Base-by-base conservation (phyloP, 2,797 vertebrate species). In the Coendou prehensilis region DNA sequence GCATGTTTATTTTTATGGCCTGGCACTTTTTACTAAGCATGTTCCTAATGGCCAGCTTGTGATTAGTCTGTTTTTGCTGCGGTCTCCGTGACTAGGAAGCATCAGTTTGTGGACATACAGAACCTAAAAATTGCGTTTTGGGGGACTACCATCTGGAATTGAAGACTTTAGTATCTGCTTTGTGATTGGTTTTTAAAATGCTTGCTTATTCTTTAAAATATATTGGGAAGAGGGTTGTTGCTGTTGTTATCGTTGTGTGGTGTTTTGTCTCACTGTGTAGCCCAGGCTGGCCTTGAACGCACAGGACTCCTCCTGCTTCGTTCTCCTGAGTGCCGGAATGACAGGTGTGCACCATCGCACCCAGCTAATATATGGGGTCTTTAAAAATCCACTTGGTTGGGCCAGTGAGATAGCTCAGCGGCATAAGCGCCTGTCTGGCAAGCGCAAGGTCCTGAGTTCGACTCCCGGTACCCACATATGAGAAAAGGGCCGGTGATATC, bases 91-190 rank as follows among this genome's bases (percentile, higher is more conserved):
- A 64, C 14, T 52, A 59, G 63, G 92, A 98, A 97, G 56, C 83
- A 96, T 94, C 88, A 92, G 59, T 95, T 93, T 22, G 0, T 94
- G 94, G 87, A 96, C 92, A 50, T 26, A 64, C 82, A 97, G 89
- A 97, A 88, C 95, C 97, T 97, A 78, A 95, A 97, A 85, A 50
- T 73, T 52, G 45, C 88, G 89, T 92, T 45, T 52, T 22, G 59
- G 61, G 94, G 85, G 95, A 94, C 87, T 93, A 4, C 14, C 10
- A 7, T 91, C 89, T 84, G 91, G 47, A 69, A 85, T 18, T 69
- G 28, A 86, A 96, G 87, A 94, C 93, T 83, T 94, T 75, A 84
- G 37, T 96, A 47, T 88, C 47, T 85, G 95, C 76, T 76, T 97
- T 87, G 67, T 0, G 5, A 41, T 88, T 87, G 18, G 52, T 91